Evolutionary conservation across 1,140 invertebrate species (phyloP), one percentile per base, ranked within the genome.

Genomic region (Drosophila miranda): DNA sequence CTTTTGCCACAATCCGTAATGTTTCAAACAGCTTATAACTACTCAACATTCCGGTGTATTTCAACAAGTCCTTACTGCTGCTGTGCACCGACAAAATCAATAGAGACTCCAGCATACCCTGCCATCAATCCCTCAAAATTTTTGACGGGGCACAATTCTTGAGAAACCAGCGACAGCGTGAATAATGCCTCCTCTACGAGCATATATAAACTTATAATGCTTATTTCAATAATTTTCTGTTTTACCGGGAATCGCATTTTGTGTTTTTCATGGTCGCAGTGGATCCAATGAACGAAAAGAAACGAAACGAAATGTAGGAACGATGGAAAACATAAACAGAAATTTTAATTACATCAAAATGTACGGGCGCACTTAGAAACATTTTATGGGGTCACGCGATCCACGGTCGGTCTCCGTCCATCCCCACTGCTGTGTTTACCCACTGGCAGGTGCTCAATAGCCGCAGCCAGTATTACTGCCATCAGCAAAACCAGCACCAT

Each of bases 311-410:
- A 34, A 28, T 7, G 8, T 28, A 14, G 14, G 16, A 50, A 23
- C 34, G 45, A 57, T 51, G 52, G 58, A 67, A 13, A 87, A 86
- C 77, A 86, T 84, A 84, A 86, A 84, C 81, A 84, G 82, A 81
- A 86, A 86, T 86, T 86, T 86, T 84, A 86, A 84, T 84, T 84
- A 86, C 81, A 68, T 86, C 60, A 43, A 84, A 84, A 84, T 84
- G 81, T 84, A 81, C 81, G 81, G 81, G 81, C 78, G 81, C 81
- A 84, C 81, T 84, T 84, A 81, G 68, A 81, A 86, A 66, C 80
- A 75, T 84, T 84, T 84, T 79, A 79, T 75, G 77, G 81, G 80
- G 81, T 84, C 80, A 84, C 73, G 72, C 75, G 73, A 48, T 69
- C 45, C 11, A 43, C 41, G 57, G 16, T 28, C 16, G 38, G 43